Conservation (phyloP, 2,797 vertebrate species). For the Pelobates cultripes region DNA sequence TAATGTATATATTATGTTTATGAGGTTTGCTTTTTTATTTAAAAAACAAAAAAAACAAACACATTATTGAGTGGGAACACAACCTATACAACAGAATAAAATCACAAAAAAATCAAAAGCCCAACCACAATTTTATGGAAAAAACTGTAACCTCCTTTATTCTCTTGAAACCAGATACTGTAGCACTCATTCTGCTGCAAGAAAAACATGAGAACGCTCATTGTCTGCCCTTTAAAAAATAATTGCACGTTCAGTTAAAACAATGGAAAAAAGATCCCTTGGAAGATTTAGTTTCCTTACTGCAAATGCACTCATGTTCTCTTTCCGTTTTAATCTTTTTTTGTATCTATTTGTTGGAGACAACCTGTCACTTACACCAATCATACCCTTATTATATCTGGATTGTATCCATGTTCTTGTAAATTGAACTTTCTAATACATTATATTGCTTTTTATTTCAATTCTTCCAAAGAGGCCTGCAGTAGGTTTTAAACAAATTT, state of each 20-base stretch:
- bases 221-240: conserved; percentile 8
- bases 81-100: too few species aligned
- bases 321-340: conserved; percentile 11
- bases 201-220: conserved; percentile 15
- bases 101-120: neutral
- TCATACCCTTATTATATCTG: conserved; percentile 9
- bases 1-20: too few species aligned
- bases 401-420: conserved; percentile 8
- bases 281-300: conserved; percentile 17
- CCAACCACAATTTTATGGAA: neutral
- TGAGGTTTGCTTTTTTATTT: too few species aligned
- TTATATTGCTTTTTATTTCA: neutral
- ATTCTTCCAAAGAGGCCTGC: neutral
- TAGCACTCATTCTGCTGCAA: conserved; percentile 10
- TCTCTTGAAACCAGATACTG: conserved; percentile 22
- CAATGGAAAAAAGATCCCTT: conserved; percentile 28
- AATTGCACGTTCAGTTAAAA: conserved; percentile 26
- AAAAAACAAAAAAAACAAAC: too few species aligned
- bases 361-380: neutral
- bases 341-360: neutral
- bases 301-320: conserved; percentile 27
- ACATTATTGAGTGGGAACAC: too few species aligned
- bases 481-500: neutral
- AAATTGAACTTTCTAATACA: neutral
- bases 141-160: conserved; percentile 2